phyloP scores from a whole-genome alignment of 2,797 vertebrate genomes.

The Decapterus maruadsi region DNA sequence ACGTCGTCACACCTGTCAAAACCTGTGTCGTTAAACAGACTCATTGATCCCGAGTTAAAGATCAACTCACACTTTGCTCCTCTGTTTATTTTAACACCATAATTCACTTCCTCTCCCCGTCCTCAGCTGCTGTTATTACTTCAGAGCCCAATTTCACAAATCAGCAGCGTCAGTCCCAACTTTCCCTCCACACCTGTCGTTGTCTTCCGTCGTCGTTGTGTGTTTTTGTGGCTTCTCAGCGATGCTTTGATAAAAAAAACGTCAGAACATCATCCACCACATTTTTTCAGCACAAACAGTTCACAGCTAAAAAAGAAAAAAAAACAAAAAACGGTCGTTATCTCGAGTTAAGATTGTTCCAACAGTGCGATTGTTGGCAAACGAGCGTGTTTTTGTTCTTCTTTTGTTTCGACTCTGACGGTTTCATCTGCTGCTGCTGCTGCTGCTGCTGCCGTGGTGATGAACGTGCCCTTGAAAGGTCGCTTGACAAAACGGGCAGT shows the following conservation, averaged over 20 bases:
- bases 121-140: too few relatives aligned
- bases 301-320: background rate
- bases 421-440: constrained; percentile 5
- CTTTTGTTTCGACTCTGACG: background rate
- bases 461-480: constrained; percentile 54
- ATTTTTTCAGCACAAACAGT: background rate
- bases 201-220: too few relatives aligned
- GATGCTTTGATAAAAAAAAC: too few relatives aligned
- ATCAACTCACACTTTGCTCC: too few relatives aligned
- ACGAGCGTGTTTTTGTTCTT: background rate
- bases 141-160: background rate
- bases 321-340: constrained; percentile 4
- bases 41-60: too few relatives aligned
- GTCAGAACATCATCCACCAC: background rate
- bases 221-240: background rate
- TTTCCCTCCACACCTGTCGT: background rate
- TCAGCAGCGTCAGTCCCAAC: background rate
- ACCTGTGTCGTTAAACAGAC: too few relatives aligned
- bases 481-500: constrained; percentile 47
- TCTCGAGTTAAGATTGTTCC: background rate
- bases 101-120: too few relatives aligned
- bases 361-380: background rate
- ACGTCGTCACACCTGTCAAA: too few relatives aligned
- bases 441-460: background rate
- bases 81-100: too few relatives aligned